Base-by-base conservation (phyloP, 2,113 vertebrate genomes). In the Coturnix japonica region DNA sequence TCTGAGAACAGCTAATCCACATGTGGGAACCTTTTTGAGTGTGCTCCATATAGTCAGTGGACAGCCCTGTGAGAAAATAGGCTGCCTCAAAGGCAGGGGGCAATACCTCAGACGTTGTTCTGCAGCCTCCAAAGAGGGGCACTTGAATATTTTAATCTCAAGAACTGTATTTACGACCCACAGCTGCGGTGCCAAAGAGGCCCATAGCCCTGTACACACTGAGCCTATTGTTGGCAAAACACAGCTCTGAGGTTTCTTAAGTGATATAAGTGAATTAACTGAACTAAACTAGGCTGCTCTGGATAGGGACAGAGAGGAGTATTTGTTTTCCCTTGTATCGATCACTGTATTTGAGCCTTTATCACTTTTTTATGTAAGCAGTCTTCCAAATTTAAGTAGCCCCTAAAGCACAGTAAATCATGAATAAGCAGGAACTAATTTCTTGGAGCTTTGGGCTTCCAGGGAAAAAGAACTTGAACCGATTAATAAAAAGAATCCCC, bases 141-240 rank as follows among this genome's bases (percentile, higher is more conserved):
- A 79, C 56, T 92, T 90, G 47, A 85, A 85, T 82, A 90, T 75
- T 89, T 75, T 77, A 66, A 91, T 78, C 85, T 92, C 67, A 92
- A 83, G 46, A 95, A 86, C 61, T 64, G 81, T 79, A 75, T 67
- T 89, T 95, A 82, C 2, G 26, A 92, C 86, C 84, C 96, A 91
- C 92, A 96, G 95, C 94, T 96, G 93, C 33, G 60, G 84, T 90
- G 86, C 83, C 92, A 91, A 57, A 92, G 93, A 88, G 94, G 76
- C 93, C 87, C 86, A 63, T 2, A 22, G 72, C 63, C 70, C 67
- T 9, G 1, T 6, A 59, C 65, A 95, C 51, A 46, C 51, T 91
- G 81, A 73, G 65, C 20, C 95, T 92, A 88, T 95, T 93, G 94
- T 79, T 89, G 76, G 83, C 46, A 88, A 88, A 93, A 82, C 56